A percentile compares a stretch with the other conserved stretches of the same genome.
phyloP scores from a whole-genome alignment of 2,113 vertebrate genomes.

The Psettodes erumei region DNA sequence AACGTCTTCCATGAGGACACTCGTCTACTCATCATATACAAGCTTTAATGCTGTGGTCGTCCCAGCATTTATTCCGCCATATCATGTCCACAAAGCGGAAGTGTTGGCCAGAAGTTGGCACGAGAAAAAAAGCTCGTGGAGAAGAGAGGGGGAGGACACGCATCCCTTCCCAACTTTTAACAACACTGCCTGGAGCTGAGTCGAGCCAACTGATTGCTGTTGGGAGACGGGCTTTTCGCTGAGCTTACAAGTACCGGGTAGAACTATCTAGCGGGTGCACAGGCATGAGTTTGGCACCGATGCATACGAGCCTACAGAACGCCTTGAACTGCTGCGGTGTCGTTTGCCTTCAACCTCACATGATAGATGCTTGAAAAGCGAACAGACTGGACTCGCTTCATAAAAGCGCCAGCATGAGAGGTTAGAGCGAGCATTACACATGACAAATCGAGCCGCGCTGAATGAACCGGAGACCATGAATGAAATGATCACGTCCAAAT shows the following conservation, averaged over 20 bases:
- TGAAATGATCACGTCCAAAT: conserved; percentile 1
- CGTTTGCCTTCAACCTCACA: not conserved
- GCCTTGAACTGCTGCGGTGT: not conserved
- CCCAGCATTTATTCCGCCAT: too few species aligned
- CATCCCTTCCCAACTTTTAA: not conserved
- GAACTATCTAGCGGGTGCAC: not conserved
- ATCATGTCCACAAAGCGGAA: too few species aligned
- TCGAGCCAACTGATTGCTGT: not conserved
- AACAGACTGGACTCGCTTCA: not conserved
- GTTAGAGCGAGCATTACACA: not conserved
- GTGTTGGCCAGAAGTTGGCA: too few species aligned
- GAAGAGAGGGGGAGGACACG: too few species aligned
- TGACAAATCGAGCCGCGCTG: conserved; percentile 16
- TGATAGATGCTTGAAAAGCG: not conserved
- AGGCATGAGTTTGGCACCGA: not conserved
- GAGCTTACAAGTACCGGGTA: not conserved
- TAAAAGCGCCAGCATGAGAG: not conserved
- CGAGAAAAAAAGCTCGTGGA: too few species aligned
- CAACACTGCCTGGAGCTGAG: not conserved
- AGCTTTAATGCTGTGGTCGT: too few species aligned
- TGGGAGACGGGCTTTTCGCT: not conserved
- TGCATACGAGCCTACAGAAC: not conserved
- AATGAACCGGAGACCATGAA: conserved; percentile 22
- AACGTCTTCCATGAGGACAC: not conserved
- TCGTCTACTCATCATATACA: too few species aligned